phyloP scores from a whole-genome alignment of 1,140 invertebrate species.

The Orchesella cincta region DNA sequence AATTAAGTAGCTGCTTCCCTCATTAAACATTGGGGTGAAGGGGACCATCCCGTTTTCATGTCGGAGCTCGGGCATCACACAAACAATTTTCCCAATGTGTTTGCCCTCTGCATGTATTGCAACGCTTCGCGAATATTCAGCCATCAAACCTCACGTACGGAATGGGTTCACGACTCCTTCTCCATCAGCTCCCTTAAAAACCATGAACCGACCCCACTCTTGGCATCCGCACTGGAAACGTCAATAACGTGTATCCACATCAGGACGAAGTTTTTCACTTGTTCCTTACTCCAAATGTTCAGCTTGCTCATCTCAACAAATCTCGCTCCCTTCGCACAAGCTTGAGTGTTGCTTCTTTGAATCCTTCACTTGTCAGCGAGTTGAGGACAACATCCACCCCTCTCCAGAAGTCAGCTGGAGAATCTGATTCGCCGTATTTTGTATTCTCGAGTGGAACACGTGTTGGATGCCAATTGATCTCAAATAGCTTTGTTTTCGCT shows the following conservation, averaged over 20 bases:
- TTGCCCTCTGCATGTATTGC: background rate
- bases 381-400: conserved; percentile 32
- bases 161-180: background rate
- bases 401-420: background rate
- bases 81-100: conserved; percentile 23
- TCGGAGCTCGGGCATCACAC: background rate
- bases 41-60: background rate
- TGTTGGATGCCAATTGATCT: background rate
- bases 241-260: conserved; percentile 30
- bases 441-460: conserved; percentile 20
- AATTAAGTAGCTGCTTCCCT: conserved; percentile 20
- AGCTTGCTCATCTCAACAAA: conserved; percentile 33
- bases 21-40: conserved; percentile 9
- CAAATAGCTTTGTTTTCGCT: background rate
- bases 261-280: conserved; percentile 18
- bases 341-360: conserved; percentile 33
- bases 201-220: background rate
- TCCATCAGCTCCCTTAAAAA: background rate
- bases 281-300: background rate
- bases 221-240: background rate
- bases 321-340: conserved; percentile 10
- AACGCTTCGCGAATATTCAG: background rate
- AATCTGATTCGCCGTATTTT: background rate
- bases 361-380: conserved; percentile 29
- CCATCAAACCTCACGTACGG: conserved; percentile 23